Evolutionary conservation across 2,888 invertebrate species (phyloP).

Genomic region (Zhuqinia jingwanae): DNA sequence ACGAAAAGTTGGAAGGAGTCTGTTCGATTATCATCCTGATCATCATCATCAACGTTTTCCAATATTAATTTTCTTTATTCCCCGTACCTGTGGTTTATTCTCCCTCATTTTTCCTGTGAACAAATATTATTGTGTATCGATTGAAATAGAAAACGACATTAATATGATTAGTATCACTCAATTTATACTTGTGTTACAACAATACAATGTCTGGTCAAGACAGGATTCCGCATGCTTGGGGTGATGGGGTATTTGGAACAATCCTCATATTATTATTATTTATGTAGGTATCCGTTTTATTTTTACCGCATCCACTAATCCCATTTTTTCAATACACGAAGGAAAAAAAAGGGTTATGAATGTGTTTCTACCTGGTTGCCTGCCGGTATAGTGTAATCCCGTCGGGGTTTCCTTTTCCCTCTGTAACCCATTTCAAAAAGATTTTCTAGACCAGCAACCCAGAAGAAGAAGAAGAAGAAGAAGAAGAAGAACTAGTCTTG

Average conservation of each 20-base stretch:
- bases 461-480: too few species aligned
- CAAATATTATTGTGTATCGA: neutral
- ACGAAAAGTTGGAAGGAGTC: conserved; percentile 28
- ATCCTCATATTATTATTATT: too few species aligned
- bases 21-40: too few species aligned
- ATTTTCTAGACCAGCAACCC: conserved; percentile 1
- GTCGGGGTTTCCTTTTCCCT: neutral
- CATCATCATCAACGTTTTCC: conserved; percentile 12
- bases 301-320: neutral
- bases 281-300: too few species aligned
- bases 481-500: neutral
- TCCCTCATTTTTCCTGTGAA: neutral
- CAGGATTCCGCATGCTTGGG: too few species aligned
- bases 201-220: neutral
- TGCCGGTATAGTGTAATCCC: conserved; percentile 2
- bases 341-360: neutral
- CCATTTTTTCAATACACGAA: too few species aligned
- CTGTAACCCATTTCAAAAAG: conserved; percentile 15
- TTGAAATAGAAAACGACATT: conserved; percentile 29
- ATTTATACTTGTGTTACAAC: neutral
- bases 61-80: neutral
- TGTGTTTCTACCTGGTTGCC: neutral
- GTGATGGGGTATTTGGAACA: conserved; percentile 35
- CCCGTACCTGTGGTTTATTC: too few species aligned
- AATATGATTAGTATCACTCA: conserved; percentile 23